Evolutionary conservation across 1,140 invertebrate genomes (phyloP).

Genomic region (Zophobas morio): DNA sequence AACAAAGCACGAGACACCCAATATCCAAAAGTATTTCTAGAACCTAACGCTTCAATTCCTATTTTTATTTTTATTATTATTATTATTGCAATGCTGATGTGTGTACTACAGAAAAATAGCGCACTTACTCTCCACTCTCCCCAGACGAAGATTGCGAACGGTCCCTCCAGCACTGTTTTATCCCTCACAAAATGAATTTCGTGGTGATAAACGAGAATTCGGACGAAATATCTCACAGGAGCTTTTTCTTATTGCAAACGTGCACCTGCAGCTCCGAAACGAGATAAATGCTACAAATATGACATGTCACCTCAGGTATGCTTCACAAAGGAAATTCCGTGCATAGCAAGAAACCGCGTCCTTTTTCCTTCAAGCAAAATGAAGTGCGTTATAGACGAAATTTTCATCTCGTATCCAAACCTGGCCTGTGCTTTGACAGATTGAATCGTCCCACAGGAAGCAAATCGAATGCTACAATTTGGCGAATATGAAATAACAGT

Average conservation of each 20-base stretch:
- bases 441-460: conserved; percentile 2
- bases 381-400: conserved; percentile 30
- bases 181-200: conserved; percentile 19
- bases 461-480: neutral
- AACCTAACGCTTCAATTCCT: too few species aligned
- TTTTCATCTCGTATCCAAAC: conserved; percentile 16
- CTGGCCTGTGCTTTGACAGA: conserved; percentile 1
- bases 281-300: conserved; percentile 32
- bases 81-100: too few species aligned
- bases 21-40: too few species aligned
- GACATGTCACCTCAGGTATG: conserved; percentile 27
- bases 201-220: conserved; percentile 26
- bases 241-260: conserved; percentile 33
- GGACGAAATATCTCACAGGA: conserved; percentile 15
- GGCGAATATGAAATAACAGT: too few species aligned
- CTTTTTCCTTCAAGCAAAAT: conserved; percentile 6
- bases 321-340: conserved; percentile 31
- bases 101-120: too few species aligned
- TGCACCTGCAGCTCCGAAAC: conserved; percentile 31
- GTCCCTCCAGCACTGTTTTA: conserved; percentile 20
- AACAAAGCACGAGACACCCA: too few species aligned
- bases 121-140: neutral
- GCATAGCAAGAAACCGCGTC: neutral
- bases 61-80: too few species aligned
- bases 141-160: conserved; percentile 7